These are phyloP conservation scores for Isoperla grammatica DNA, from an alignment of 2,888 invertebrate species.

Conservation along the genomic window DNA sequence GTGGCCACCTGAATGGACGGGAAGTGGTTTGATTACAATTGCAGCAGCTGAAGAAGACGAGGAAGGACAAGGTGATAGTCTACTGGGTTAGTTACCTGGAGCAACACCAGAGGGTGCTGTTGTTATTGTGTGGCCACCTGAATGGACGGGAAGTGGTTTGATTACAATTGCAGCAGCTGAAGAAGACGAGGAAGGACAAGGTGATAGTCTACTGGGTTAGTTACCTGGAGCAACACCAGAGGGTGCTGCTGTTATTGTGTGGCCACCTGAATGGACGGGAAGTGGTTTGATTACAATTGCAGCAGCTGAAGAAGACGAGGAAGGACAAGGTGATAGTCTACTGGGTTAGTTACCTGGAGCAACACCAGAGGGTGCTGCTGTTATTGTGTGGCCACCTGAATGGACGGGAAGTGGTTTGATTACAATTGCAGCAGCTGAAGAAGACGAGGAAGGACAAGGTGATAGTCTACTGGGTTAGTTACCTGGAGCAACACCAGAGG, in stretches of 20 bases:
- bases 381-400: no score
- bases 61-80: constrained; percentile 68
- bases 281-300: no score
- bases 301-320: constrained; percentile 52
- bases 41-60: constrained; percentile 50
- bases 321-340: constrained; percentile 71
- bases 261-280: no score
- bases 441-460: constrained; percentile 69
- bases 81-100: constrained; percentile 79
- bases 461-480: constrained; percentile 74
- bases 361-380: constrained; percentile 64
- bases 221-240: constrained; percentile 67
- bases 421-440: constrained; percentile 40
- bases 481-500: constrained; percentile 66
- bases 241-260: constrained; percentile 68
- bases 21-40: no score
- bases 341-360: constrained; percentile 75
- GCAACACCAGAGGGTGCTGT: constrained; percentile 64
- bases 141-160: no score
- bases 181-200: constrained; percentile 66
- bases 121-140: no score
- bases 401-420: no score
- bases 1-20: no score
- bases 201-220: constrained; percentile 76
- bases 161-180: constrained; percentile 37